phyloP scores from a whole-genome alignment of 2,797 vertebrate genomes.

The Chrosomus eos region DNA sequence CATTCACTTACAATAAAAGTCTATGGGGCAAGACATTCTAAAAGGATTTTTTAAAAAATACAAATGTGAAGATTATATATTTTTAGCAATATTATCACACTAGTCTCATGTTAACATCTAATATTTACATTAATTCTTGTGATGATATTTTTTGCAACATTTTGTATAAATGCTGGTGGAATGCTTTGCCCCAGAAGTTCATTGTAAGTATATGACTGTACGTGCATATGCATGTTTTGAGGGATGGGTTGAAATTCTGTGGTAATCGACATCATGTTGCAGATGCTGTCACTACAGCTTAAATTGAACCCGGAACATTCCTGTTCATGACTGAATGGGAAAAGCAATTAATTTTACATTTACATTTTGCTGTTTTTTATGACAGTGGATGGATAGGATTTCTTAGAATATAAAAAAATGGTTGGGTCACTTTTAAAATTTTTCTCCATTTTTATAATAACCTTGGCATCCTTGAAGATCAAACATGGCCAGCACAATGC shows the following conservation, averaged over 20 bases:
- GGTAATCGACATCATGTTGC: neutral
- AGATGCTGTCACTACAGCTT: neutral
- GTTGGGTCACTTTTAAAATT: conserved; percentile 13
- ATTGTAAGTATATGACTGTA: neutral
- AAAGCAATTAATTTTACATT: neutral
- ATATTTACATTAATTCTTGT: neutral
- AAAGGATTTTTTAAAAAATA: neutral
- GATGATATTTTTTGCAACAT: neutral
- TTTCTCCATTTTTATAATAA: conserved; percentile 3
- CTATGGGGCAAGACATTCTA: neutral
- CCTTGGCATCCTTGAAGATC: conserved; percentile 58
- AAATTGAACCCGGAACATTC: conserved; percentile 4
- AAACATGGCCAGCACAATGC: conserved; percentile 62
- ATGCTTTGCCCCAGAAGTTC: neutral
- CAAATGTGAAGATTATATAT: neutral
- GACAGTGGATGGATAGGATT: neutral
- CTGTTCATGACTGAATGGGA: neutral
- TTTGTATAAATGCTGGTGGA: neutral
- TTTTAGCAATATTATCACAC: neutral
- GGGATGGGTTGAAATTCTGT: neutral
- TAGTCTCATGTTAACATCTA: neutral
- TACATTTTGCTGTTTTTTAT: neutral
- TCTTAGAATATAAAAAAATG: neutral
- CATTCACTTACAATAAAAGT: neutral
- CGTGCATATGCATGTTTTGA: neutral